Evolutionary conservation across 2,113 vertebrate genomes (phyloP).

Genomic region (Alces alces): DNA sequence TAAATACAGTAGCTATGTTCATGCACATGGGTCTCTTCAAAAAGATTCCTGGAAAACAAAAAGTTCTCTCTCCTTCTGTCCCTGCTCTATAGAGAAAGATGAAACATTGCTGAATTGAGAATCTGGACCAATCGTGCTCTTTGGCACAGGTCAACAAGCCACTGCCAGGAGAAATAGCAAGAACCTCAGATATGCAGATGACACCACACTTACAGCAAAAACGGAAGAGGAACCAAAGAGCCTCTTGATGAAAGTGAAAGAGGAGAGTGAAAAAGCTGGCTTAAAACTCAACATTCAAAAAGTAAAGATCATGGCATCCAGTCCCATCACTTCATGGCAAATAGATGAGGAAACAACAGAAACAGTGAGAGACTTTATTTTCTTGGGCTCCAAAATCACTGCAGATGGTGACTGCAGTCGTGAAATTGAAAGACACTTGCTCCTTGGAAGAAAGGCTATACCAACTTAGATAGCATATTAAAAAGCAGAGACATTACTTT

Average conservation of each 20-base stretch:
- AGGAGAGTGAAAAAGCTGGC: not conserved
- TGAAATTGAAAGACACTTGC: not conserved
- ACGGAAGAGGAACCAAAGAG: not conserved
- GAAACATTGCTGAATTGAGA: not conserved
- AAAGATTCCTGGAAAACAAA: not conserved
- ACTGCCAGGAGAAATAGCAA: not conserved
- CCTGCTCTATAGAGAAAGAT: not conserved
- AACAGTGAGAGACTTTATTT: not conserved
- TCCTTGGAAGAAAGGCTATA: not conserved
- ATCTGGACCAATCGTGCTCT: constrained; percentile 19
- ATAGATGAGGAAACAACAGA: not conserved
- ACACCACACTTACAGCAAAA: not conserved
- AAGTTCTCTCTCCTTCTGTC: not conserved
- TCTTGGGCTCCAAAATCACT: not conserved
- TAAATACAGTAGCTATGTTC: not conserved
- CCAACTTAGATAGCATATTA: not conserved
- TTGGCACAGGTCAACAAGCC: constrained; percentile 18
- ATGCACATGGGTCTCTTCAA: not conserved
- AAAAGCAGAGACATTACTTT: not conserved
- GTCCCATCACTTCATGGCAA: not conserved
- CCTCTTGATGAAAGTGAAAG: not conserved
- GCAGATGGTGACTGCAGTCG: not conserved
- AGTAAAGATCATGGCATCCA: not conserved
- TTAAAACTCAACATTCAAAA: not conserved
- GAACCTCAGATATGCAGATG: not conserved